These are phyloP conservation scores for Apistogramma diplotaenia DNA, from an alignment of 2,113 vertebrate species.

Conservation along the genomic window DNA sequence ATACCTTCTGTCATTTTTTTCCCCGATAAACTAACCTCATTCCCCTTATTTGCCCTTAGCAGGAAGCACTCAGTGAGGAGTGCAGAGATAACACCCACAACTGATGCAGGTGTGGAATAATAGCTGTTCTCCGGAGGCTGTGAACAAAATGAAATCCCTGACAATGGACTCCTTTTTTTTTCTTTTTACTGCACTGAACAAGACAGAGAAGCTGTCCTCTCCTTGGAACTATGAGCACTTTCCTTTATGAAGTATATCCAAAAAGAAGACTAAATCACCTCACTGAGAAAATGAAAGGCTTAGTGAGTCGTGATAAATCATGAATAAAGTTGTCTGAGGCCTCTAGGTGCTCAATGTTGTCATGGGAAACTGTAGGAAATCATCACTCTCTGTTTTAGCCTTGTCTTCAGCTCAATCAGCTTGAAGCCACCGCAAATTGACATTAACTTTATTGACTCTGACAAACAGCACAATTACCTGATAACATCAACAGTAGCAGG, in stretches of 20 bases:
- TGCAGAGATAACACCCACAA: slow-evolving; percentile 17
- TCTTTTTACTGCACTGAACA: neutral
- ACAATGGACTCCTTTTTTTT: neutral
- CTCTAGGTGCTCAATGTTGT: neutral
- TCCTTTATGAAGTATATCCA: neutral
- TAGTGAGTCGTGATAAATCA: neutral
- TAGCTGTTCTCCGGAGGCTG: slow-evolving; percentile 25
- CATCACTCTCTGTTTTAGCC: neutral
- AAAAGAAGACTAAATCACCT: neutral
- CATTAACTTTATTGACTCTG: slow-evolving; percentile 16
- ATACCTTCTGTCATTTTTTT: neutral
- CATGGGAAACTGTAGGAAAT: neutral
- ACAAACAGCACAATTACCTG: neutral
- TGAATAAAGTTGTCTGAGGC: neutral
- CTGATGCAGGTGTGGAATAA: slow-evolving; percentile 35
- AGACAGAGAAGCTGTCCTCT: neutral
- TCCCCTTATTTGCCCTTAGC: slow-evolving; percentile 27
- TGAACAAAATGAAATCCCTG: slow-evolving; percentile 12
- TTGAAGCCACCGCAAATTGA: neutral
- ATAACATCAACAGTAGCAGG: neutral
- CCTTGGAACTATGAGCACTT: neutral
- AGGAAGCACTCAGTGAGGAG: slow-evolving; percentile 11
- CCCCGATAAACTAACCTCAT: neutral
- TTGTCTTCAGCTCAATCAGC: neutral
- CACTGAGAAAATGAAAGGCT: neutral